Conservation (phyloP, 2,113 vertebrate species). For the Sardina pilchardus region DNA sequence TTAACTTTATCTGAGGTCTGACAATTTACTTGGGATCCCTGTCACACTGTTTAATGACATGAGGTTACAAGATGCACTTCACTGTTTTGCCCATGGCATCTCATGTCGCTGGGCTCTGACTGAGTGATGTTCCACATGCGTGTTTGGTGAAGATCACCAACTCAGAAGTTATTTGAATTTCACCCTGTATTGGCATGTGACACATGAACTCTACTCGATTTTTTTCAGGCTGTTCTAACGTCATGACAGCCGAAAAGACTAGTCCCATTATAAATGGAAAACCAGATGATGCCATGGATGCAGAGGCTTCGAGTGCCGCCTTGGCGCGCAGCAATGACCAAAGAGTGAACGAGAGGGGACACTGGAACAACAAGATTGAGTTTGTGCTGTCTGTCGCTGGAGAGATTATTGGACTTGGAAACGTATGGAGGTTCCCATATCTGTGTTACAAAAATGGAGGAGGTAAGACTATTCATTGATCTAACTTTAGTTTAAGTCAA, state of each 20-base stretch:
- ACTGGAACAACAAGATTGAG: conserved; percentile 99
- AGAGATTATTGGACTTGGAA: conserved; percentile 97
- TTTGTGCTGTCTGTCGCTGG: conserved; percentile 97
- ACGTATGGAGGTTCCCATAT: conserved; percentile 98
- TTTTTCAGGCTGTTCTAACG: conserved; percentile 75
- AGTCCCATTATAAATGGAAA: conserved; percentile 93
- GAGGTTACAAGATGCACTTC: conserved; percentile 1
- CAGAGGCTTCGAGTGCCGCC: conserved; percentile 81
- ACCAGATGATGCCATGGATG: conserved; percentile 86
- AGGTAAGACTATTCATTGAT: conserved; percentile 75
- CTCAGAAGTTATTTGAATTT: conserved; percentile 12
- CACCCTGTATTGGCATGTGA: conserved; percentile 16
- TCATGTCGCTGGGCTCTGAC: neutral
- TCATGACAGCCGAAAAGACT: conserved; percentile 97
- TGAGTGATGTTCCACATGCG: neutral
- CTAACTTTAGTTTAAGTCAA: too few species aligned
- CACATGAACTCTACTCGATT: conserved; percentile 22
- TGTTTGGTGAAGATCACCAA: neutral
- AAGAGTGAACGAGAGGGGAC: conserved; percentile 89
- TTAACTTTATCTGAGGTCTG: conserved; percentile 29
- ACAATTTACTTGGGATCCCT: conserved; percentile 8
- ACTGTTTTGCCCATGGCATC: conserved; percentile 21
- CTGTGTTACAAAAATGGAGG: conserved; percentile 99
- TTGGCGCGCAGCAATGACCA: conserved; percentile 78
- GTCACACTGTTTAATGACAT: conserved; percentile 33